phyloP scores from a whole-genome alignment of 2,888 invertebrate genomes.

The Idaea straminata region DNA sequence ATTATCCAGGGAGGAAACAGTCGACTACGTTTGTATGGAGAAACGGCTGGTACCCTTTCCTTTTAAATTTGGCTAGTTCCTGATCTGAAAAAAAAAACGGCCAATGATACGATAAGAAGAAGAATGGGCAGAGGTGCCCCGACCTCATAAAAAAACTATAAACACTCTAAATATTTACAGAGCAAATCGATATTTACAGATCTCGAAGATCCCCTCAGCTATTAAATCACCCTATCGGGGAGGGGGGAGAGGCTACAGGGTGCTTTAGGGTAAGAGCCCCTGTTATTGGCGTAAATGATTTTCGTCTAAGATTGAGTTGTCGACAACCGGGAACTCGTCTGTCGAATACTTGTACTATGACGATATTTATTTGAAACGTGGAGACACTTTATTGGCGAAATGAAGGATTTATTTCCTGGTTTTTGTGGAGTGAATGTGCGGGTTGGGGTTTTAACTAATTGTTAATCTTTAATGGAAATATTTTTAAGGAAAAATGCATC shows the following conservation, averaged over 20 bases:
- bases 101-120: no score
- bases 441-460: not conserved
- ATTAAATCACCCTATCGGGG: conserved; percentile 49
- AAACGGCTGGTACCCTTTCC: no score
- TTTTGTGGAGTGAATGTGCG: not conserved
- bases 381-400: not conserved
- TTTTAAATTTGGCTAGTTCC: no score
- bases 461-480: not conserved
- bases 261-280: not conserved
- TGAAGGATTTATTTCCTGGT: not conserved
- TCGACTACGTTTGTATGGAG: no score
- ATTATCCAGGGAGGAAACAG: no score
- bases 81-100: no score
- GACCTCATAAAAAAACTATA: conserved; percentile 32
- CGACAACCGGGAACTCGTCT: not conserved
- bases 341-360: not conserved
- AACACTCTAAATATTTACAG: conserved; percentile 54
- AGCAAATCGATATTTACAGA: conserved; percentile 60
- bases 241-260: conserved; percentile 12
- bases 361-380: conserved; percentile 1
- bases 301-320: conserved; percentile 51
- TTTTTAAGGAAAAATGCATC: no score
- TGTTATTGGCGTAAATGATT: conserved; percentile 68
- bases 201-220: conserved; percentile 42
- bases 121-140: not conserved